Conservation (phyloP, 2,888 invertebrate genomes). For the Hypomecis atomaria region DNA sequence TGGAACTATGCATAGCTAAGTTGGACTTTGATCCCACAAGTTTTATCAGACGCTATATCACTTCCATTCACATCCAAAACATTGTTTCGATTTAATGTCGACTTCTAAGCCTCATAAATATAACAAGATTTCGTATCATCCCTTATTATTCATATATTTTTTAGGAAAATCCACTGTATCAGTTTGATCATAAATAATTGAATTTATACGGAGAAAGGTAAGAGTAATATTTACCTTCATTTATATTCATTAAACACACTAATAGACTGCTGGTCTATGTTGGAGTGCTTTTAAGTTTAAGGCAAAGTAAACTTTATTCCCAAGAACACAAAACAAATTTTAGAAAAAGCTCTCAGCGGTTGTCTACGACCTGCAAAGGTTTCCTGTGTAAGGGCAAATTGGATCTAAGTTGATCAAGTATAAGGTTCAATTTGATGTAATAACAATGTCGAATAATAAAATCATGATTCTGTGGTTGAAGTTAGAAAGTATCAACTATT, state of each 20-base stretch:
- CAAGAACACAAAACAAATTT: constrained; percentile 46
- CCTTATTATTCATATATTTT: constrained; percentile 41
- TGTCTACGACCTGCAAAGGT: constrained; percentile 27
- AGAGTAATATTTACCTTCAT: constrained; percentile 65
- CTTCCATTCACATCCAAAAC: no score
- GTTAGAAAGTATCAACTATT: constrained; percentile 31
- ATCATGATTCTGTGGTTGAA: constrained; percentile 23
- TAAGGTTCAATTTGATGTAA: constrained; percentile 25
- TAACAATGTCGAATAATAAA: constrained; percentile 11
- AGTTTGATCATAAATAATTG: constrained; percentile 51
- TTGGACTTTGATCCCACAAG: no score
- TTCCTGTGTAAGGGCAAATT: constrained; percentile 19
- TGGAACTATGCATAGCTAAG: no score
- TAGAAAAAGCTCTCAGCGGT: constrained; percentile 17
- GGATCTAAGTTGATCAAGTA: constrained; percentile 16
- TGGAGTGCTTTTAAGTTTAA: constrained; percentile 41
- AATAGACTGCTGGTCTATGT: constrained; percentile 58
- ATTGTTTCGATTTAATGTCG: constrained; percentile 12
- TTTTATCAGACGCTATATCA: no score
- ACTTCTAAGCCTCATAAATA: constrained; percentile 25
- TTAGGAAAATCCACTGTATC: constrained; percentile 39
- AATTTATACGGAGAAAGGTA: constrained; percentile 57
- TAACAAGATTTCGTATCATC: constrained; percentile 14
- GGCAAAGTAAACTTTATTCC: constrained; percentile 49
- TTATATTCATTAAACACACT: constrained; percentile 70